Base-by-base conservation (phyloP, 2,113 vertebrate genomes). In the Hoplias malabaricus region DNA sequence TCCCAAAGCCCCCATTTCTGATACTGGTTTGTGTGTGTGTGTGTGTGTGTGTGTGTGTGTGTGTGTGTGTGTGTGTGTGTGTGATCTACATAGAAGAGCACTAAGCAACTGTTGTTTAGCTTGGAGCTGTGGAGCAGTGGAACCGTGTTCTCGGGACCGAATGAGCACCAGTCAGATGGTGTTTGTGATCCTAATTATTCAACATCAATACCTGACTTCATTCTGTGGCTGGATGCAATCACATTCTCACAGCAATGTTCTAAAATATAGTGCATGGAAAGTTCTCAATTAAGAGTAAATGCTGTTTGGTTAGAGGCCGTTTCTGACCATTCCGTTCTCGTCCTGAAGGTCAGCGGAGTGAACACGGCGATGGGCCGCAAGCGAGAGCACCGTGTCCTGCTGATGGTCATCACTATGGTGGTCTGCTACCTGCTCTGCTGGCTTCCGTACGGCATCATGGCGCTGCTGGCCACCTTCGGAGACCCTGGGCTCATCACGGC, bases 351-450 rank as follows among this genome's bases (percentile, higher is more conserved):
- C 70, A 89, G 87, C 8, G 16, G 83, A 56, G 33, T 80, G 29
- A 83, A 43, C 12, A 79, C 56, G 12, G 54, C 76, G 0, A 50
- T 11, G 1, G 75, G 80, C 12, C 79, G 61, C 27, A 53, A 36
- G 19, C 31, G 84, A 46, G 89, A 92, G 67, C 87, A 87, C 67
- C 84, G 42, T 0, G 25, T 91, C 34, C 85, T 90, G 36, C 0
- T 88, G 46, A 86, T 91, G 90, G 89, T 90, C 79, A 42, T 88
- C 71, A 77, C 81, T 73, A 89, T 92, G 90, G 87, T 90, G 36
- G 36, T 86, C 54, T 90, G 87, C 80, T 92, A 90, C 86, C 84
- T 92, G 53, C 83, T 93, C 43, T 92, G 90, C 89, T 91, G 91
- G 89, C 78, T 92, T 53, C 89, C 86, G 0, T 92, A 88, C 5